Percentiles rank a stretch among this genome's conserved stretches.
Conservation (phyloP, 2,888 invertebrate species). For the Lydus trimaculatus region DNA sequence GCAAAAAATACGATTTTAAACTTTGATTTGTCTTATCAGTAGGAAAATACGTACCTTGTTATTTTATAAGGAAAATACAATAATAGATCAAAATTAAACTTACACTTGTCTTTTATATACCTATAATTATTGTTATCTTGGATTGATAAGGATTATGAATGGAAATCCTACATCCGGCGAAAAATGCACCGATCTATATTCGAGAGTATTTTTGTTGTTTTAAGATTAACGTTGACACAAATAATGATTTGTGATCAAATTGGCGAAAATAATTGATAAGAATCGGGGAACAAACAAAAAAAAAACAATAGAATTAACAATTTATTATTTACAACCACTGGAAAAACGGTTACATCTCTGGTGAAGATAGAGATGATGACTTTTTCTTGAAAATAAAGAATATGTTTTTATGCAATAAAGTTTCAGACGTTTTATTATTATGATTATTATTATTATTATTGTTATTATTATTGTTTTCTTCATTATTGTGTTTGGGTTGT, state of each 20-base stretch:
- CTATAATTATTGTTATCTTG: neutral
- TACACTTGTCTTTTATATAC: neutral
- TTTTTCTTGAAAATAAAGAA: conserved; percentile 40
- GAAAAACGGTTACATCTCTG: neutral
- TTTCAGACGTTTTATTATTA: conserved; percentile 6
- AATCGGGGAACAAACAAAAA: neutral
- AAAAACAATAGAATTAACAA: neutral
- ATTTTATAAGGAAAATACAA: neutral
- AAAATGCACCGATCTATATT: neutral
- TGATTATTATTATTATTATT: neutral
- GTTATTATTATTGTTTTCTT: neutral
- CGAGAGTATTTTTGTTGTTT: neutral
- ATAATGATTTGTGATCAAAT: neutral
- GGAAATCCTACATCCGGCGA: neutral
- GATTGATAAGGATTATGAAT: neutral
- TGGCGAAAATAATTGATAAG: neutral
- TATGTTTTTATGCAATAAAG: conserved; percentile 23
- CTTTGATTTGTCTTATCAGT: neutral
- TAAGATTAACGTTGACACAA: neutral
- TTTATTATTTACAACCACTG: neutral
- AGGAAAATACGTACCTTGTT: neutral
- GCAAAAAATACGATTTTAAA: too few species aligned
- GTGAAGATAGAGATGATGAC: neutral
- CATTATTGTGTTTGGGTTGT: conserved; percentile 8
- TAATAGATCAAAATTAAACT: too few species aligned